A percentile compares a stretch with the other conserved stretches of the same genome.
Conservation (phyloP, 2,888 invertebrate genomes). For the Acleris literana region DNA sequence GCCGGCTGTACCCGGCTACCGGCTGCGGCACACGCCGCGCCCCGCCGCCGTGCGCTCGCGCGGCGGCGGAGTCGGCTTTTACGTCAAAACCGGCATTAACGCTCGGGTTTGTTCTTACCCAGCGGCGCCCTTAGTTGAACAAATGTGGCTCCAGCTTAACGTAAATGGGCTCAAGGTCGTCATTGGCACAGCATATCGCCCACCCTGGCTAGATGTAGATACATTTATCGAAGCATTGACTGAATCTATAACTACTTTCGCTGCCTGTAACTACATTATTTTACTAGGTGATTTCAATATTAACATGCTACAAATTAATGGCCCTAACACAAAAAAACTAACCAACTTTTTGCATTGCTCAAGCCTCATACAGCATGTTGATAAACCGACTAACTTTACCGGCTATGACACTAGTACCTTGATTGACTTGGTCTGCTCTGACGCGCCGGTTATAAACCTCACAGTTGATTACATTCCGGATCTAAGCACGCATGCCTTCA, state of each 20-base stretch:
- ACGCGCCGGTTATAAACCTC: no score
- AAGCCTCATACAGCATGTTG: no score
- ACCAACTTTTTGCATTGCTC: no score
- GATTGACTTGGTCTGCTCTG: no score
- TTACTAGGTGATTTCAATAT: slow-evolving; percentile 1
- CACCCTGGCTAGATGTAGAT: slow-evolving; percentile 11
- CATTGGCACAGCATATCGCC: slow-evolving; percentile 25
- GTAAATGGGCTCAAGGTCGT: background rate
- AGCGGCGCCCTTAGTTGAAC: slow-evolving; percentile 1
- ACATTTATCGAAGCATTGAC: slow-evolving; percentile 19
- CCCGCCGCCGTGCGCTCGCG: slow-evolving; percentile 24
- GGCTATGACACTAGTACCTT: no score
- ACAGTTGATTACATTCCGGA: no score
- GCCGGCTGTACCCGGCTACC: slow-evolving; percentile 41
- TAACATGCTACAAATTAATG: no score
- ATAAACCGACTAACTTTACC: no score
- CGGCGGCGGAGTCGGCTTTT: slow-evolving; percentile 41
- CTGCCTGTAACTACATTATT: slow-evolving; percentile 1
- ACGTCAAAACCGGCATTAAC: slow-evolving; percentile 17
- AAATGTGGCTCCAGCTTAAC: slow-evolving; percentile 13
- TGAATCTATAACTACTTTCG: slow-evolving; percentile 7
- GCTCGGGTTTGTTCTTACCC: slow-evolving; percentile 5
- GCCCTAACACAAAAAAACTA: no score
- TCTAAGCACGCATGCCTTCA: no score
- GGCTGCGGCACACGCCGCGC: slow-evolving; percentile 38